These are phyloP conservation scores for Siniperca undulata DNA, from an alignment of 2,797 vertebrate species.

Conservation along the genomic window DNA sequence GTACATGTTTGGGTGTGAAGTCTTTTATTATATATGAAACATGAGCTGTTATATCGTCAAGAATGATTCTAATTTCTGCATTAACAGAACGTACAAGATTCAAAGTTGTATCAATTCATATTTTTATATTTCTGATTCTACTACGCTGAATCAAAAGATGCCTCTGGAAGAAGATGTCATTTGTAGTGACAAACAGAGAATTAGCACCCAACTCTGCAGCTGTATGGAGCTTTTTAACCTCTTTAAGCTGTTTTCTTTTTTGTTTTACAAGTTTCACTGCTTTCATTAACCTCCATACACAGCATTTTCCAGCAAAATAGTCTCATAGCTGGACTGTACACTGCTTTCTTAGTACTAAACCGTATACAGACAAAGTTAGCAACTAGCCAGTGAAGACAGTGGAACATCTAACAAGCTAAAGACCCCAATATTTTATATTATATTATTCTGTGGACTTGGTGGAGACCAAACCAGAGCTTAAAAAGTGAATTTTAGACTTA, in stretches of 20 bases:
- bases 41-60: background rate
- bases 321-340: background rate
- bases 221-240: background rate
- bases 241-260: background rate
- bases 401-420: background rate
- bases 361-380: background rate
- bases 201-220: background rate
- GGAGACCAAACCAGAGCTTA: background rate
- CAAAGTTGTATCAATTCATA: background rate
- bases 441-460: background rate
- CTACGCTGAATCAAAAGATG: background rate
- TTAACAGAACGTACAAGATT: background rate
- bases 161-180: background rate
- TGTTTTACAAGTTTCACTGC: background rate
- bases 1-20: background rate
- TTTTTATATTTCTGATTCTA: background rate
- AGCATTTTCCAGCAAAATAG: background rate
- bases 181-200: background rate
- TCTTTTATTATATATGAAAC: conserved; percentile 11
- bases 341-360: background rate
- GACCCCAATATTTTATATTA: background rate
- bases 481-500: background rate
- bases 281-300: background rate
- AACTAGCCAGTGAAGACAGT: background rate
- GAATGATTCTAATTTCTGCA: background rate